Conservation (phyloP, 1,140 invertebrate species). For the Zaprionus taronus region DNA sequence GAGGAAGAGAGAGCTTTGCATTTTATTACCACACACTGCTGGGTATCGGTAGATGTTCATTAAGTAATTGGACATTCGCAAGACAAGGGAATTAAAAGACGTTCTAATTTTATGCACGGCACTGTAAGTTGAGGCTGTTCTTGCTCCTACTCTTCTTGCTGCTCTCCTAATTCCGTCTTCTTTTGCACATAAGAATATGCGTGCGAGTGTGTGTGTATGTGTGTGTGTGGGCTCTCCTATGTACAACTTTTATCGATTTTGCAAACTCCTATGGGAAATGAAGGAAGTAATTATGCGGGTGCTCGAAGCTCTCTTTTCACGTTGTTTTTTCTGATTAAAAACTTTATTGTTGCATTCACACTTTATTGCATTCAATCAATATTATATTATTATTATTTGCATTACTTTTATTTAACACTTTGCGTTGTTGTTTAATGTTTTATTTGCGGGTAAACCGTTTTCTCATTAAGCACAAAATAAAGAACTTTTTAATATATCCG, state of each 20-base stretch:
- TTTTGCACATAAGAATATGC: slow-evolving; percentile 34
- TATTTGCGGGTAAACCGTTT: slow-evolving; percentile 33
- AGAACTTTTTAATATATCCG: slow-evolving; percentile 52
- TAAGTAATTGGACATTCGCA: slow-evolving; percentile 22
- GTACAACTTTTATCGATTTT: slow-evolving; percentile 76
- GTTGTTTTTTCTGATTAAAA: slow-evolving; percentile 2
- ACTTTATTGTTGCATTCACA: slow-evolving; percentile 17
- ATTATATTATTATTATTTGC: slow-evolving; percentile 16
- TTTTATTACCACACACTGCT: slow-evolving; percentile 34
- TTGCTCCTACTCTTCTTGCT: slow-evolving; percentile 51
- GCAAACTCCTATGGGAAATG: slow-evolving; percentile 57
- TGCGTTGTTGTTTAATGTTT: slow-evolving; percentile 27
- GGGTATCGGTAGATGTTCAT: slow-evolving; percentile 26
- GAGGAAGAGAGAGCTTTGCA: slow-evolving; percentile 19
- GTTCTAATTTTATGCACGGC: slow-evolving; percentile 45
- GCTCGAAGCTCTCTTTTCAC: slow-evolving; percentile 20
- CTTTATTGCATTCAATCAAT: slow-evolving; percentile 16
- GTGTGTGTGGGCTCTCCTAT: slow-evolving; percentile 43
- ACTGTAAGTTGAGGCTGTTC: slow-evolving; percentile 53
- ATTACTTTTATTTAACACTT: slow-evolving; percentile 46
- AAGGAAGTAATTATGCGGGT: slow-evolving; percentile 30
- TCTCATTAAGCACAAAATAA: slow-evolving; percentile 42
- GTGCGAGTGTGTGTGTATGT: slow-evolving; percentile 22
- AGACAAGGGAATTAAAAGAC: not conserved
- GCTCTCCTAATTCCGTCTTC: slow-evolving; percentile 42